phyloP scores from a whole-genome alignment of 2,797 vertebrate genomes.

The Fringilla coelebs region DNA sequence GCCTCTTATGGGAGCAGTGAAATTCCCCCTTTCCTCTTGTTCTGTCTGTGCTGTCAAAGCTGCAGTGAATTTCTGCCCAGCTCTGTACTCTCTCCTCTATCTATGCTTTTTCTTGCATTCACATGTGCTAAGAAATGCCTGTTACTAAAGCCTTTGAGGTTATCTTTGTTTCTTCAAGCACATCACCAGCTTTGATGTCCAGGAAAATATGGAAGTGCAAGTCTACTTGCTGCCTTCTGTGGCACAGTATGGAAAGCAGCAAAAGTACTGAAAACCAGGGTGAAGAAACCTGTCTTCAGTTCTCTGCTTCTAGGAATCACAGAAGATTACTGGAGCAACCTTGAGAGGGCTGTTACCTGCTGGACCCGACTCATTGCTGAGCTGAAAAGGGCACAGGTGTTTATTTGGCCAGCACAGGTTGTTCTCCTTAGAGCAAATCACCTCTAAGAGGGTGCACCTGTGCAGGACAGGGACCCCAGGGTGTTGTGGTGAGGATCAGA shows the following conservation, averaged over 20 bases:
- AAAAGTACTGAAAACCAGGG: not conserved
- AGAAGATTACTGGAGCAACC: not conserved
- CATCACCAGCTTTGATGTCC: not conserved
- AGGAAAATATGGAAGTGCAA: not conserved
- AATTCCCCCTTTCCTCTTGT: not conserved
- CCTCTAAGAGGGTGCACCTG: too few species aligned
- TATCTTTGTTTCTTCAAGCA: not conserved
- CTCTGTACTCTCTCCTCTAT: not conserved
- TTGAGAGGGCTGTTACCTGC: not conserved
- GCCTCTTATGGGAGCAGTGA: not conserved
- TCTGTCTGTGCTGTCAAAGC: not conserved
- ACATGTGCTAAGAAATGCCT: not conserved
- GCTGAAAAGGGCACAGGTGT: not conserved
- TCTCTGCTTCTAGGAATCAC: not conserved
- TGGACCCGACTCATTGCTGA: not conserved
- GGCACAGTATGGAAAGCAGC: not conserved
- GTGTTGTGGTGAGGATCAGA: not conserved
- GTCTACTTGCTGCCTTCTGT: not conserved
- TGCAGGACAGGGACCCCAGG: accelerated
- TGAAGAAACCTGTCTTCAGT: not conserved
- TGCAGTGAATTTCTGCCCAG: not conserved
- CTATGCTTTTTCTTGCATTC: not conserved
- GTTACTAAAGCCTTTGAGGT: not conserved
- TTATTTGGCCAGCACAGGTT: not conserved
- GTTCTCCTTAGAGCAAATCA: not conserved